phyloP scores from a whole-genome alignment of 37 sponge, comb jelly and placozoan genomes.

The Dysidea cf. avara region DNA sequence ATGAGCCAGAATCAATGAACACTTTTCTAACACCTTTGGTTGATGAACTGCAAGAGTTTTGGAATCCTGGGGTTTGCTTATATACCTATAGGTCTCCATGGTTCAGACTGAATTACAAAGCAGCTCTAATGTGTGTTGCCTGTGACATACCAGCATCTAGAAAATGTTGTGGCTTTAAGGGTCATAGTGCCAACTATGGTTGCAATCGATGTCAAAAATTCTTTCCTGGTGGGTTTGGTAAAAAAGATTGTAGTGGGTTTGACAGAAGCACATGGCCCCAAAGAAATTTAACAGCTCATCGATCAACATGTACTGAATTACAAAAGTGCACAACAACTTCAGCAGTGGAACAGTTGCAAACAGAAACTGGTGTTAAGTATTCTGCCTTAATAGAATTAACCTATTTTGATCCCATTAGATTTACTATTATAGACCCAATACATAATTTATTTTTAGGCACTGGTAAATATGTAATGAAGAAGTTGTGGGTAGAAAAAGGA shows the following conservation, averaged over 20 bases:
- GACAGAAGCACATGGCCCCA: too few species aligned
- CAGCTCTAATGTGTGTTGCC: neutral
- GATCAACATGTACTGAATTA: too few species aligned
- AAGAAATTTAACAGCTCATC: too few species aligned
- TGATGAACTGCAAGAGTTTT: neutral
- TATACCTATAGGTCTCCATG: too few species aligned
- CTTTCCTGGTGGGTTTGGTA: neutral
- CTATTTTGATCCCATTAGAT: constrained; percentile 2
- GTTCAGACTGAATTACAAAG: too few species aligned
- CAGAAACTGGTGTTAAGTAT: neutral
- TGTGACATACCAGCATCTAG: constrained; percentile 2
- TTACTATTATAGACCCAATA: constrained; percentile 39
- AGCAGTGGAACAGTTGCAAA: too few species aligned
- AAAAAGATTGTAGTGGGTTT: neutral
- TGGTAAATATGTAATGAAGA: constrained; percentile 25
- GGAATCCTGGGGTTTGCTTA: neutral
- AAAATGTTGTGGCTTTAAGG: neutral
- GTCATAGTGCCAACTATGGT: neutral
- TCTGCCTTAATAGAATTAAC: too few species aligned
- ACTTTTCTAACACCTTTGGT: constrained; percentile 3
- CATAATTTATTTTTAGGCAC: constrained; percentile 49
- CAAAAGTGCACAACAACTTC: too few species aligned
- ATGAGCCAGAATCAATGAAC: neutral
- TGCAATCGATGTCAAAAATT: neutral
- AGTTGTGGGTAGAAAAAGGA: constrained; percentile 4